Evolutionary conservation across 2,113 vertebrate species (phyloP), one percentile per base, ranked within the genome.

Genomic region (Eretmochelys imbricata): DNA sequence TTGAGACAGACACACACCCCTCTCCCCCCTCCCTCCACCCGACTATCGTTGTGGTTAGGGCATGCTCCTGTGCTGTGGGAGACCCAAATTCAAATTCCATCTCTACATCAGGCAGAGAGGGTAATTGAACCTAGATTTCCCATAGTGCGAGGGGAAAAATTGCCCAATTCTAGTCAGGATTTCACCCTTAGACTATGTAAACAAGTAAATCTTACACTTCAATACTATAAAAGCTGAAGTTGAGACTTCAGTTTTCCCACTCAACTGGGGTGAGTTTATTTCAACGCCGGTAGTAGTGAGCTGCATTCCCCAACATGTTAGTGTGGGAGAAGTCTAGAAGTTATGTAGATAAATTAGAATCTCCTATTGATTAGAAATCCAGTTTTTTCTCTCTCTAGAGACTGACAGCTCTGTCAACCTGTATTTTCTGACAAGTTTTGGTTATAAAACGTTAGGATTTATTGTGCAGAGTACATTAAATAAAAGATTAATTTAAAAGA

Each of bases 401-500:
- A 50, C 84, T 93, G 79, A 49, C 2, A 13, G 89, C 91, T 94
- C 89, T 92, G 59, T 84, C 83, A 49, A 82, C 90, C 91, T 95
- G 85, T 96, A 79, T 88, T 93, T 96, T 91, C 89, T 90, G 88
- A 93, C 92, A 87, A 85, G 88, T 93, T 89, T 24, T 96, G 93
- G 97, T 97, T 94, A 93, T 97, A 95, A 95, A 97, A 95, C 91
- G 92, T n/a, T 83, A 94, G 85, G 90, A 96, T 42, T 42, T 42
- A 42, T 42, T 42, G 85, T 92, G 82, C 79, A 85, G 75, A 95
- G 88, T 91, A 69, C 62, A 59, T 91, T 94, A 93, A 95, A 90
- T 84, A 94, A 95, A 93, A 96, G 89, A 95, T 87, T 93, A 82
- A 94, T 97, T 89, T 82, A 95, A 88, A 75, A 27, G 53, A 83